These are phyloP conservation scores for Dioctria rufipes DNA, from an alignment of 2,888 invertebrate species.

Conservation along the genomic window DNA sequence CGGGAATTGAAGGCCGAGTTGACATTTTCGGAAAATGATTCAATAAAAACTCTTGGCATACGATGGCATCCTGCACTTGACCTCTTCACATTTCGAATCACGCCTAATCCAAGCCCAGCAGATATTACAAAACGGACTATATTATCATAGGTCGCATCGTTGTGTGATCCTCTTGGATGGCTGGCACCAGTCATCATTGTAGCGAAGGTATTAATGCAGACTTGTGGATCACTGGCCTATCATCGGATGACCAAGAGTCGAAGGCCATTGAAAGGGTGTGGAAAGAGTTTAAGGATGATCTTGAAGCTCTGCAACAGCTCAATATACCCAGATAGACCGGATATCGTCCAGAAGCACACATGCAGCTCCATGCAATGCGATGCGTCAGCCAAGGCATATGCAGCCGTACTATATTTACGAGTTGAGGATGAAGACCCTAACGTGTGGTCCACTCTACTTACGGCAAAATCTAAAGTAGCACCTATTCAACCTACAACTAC, in stretches of 20 bases:
- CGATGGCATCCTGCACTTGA: conserved; percentile 3
- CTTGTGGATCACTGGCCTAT: too few relatives aligned
- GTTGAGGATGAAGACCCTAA: background rate
- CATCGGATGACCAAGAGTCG: too few relatives aligned
- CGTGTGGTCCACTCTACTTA: background rate
- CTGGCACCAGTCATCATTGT: background rate
- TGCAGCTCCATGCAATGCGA: conserved; percentile 4
- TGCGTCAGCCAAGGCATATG: conserved; percentile 1
- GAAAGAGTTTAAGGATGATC: too few relatives aligned
- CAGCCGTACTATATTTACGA: too few relatives aligned
- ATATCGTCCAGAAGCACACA: background rate
- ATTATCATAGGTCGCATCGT: background rate
- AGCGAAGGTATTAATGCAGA: background rate
- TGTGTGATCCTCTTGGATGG: conserved; percentile 4
- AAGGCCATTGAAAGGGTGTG: too few relatives aligned
- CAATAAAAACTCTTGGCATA: conserved; percentile 14
- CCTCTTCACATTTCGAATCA: background rate
- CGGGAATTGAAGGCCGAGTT: background rate
- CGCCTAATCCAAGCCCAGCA: background rate
- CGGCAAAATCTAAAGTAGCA: background rate
- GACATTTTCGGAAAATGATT: background rate
- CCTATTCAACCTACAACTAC: background rate
- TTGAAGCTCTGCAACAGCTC: too few relatives aligned
- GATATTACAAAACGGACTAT: background rate
- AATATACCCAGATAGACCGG: too few relatives aligned